phyloP scores from a whole-genome alignment of 2,888 invertebrate genomes.

The Fragum fragum region DNA sequence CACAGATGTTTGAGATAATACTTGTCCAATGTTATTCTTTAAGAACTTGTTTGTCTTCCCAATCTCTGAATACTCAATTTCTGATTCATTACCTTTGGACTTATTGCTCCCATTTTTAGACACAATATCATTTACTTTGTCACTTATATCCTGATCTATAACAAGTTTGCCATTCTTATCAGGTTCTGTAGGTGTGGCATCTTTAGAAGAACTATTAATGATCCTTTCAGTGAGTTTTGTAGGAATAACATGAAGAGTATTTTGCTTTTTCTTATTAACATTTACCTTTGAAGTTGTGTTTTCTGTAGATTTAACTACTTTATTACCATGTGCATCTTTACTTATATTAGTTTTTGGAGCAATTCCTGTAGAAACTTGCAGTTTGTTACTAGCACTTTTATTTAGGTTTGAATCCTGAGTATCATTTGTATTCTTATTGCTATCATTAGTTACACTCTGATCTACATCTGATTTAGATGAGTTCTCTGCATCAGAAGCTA shows the following conservation, averaged over 20 bases:
- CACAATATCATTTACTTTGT: not conserved
- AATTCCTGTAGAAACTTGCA: not conserved
- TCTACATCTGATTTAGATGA: not conserved
- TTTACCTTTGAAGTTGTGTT: not conserved
- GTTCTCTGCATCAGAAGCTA: constrained; percentile 37
- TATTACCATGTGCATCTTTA: not conserved
- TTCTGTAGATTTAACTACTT: not conserved
- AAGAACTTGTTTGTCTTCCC: not conserved
- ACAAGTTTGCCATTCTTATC: not conserved
- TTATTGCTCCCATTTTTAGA: constrained; percentile 10
- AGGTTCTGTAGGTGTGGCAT: constrained; percentile 35
- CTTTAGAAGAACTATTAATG: constrained; percentile 44
- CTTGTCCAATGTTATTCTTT: not conserved
- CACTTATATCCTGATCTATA: constrained; percentile 2
- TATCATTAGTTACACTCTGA: not conserved
- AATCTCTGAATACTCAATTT: not conserved
- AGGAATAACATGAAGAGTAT: constrained; percentile 67
- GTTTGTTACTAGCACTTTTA: constrained; percentile 13
- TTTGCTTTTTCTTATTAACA: not conserved
- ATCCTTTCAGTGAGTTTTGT: constrained; percentile 72
- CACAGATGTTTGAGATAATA: not conserved
- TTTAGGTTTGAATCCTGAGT: not conserved
- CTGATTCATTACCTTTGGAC: not conserved
- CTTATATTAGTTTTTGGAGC: not conserved
- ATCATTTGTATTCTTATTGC: constrained; percentile 5